Conservation (phyloP, 92 coral and sea anemone species). For the Phenganax subtilis region DNA sequence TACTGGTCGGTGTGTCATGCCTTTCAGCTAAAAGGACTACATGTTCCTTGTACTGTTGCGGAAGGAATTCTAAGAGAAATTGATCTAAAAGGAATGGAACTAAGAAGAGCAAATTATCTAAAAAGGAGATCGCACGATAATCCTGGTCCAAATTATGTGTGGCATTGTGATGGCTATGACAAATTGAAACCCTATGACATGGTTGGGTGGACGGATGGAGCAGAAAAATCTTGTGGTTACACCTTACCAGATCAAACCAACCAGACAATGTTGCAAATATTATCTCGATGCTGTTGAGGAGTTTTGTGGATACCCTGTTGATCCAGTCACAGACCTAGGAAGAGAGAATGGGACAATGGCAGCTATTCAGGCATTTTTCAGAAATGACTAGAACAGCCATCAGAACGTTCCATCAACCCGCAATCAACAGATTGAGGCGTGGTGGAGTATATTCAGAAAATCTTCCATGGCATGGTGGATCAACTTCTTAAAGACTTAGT, state of each 20-base stretch:
- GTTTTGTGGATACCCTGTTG: conserved; percentile 57
- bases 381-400: conserved; percentile 54
- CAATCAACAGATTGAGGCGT: conserved; percentile 50
- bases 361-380: conserved; percentile 53
- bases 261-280: conserved; percentile 51
- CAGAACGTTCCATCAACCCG: conserved; percentile 48
- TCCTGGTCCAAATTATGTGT: conserved; percentile 47
- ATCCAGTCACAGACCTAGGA: conserved; percentile 57
- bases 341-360: conserved; percentile 64
- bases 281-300: conserved; percentile 60
- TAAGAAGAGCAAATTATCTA: conserved; percentile 45
- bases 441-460: conserved; percentile 46
- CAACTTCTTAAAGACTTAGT: conserved; percentile 43
- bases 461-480: conserved; percentile 50
- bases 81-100: conserved; percentile 43
- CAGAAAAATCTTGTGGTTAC: conserved; percentile 50
- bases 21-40: conserved; percentile 45
- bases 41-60: conserved; percentile 44
- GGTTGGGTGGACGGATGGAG: conserved; percentile 50
- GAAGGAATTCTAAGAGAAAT: conserved; percentile 45
- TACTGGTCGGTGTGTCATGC: conserved; percentile 49
- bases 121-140: conserved; percentile 35
- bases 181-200: conserved; percentile 39
- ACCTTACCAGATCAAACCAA: conserved; percentile 49
- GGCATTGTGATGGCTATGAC: conserved; percentile 48